These are phyloP conservation scores for Gymnothorax reevesii DNA, from an alignment of 2,797 vertebrate species.

Conservation along the genomic window DNA sequence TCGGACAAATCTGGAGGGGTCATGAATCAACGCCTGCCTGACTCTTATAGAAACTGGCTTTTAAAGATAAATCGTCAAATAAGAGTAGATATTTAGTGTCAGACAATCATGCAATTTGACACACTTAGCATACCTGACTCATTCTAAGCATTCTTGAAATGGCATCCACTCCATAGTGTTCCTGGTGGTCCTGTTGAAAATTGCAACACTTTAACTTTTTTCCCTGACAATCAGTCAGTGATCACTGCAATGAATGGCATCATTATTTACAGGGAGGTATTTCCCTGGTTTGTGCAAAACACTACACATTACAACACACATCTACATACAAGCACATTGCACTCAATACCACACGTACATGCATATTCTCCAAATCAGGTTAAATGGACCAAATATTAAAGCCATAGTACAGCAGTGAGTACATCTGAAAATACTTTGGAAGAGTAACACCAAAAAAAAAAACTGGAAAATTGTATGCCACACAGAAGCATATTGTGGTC, in stretches of 20 bases:
- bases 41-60: too few relatives aligned
- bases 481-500: too few relatives aligned
- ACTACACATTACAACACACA: not conserved
- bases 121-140: constrained; percentile 37
- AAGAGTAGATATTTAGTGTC: not conserved
- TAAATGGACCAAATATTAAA: not conserved
- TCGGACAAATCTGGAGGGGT: too few relatives aligned
- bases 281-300: not conserved
- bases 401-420: not conserved
- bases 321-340: not conserved
- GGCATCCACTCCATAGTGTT: constrained; percentile 46
- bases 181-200: constrained; percentile 44
- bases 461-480: not conserved
- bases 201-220: constrained; percentile 22
- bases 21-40: too few relatives aligned
- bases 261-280: not conserved
- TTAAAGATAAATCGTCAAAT: not conserved
- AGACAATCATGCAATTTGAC: not conserved
- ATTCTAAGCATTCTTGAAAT: constrained; percentile 49
- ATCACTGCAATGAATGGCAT: not conserved
- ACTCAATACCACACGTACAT: not conserved
- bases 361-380: not conserved
- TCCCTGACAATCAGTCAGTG: not conserved
- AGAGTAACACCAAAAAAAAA: not conserved
- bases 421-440: not conserved